Evolutionary conservation across 2,113 vertebrate species (phyloP), one percentile per base, ranked within the genome.

Genomic region (Psephotus haematonotus): DNA sequence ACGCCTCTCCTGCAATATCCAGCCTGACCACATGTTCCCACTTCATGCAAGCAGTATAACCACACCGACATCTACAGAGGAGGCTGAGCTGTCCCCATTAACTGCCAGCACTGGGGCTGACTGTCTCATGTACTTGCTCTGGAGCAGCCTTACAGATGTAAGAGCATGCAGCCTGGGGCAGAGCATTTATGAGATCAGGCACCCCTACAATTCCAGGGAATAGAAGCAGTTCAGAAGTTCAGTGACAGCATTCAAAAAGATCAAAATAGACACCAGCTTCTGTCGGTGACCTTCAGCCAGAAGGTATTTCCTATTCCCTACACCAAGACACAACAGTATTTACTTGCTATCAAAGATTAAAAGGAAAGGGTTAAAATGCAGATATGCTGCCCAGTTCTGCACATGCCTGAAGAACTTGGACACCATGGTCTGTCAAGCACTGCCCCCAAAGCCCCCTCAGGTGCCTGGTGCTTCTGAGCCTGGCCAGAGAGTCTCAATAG

Each of bases 121-220:
- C 69, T 44, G 11, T 17, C 44, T 74, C 13, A 74, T 13, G 7
- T 3, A 10, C 43, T 83, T 68, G 23, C 31, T 68, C 28, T 47
- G 47, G 46, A 68, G 43, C 1, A 2, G 20, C 50, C n/a, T 70
- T 35, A 80, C 10, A 80, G 31, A 35, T 0, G 0, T 28, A 20
- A 55, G 27, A 43, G 8, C 3, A 11, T 12, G 15, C 17, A 81
- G 22, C 46, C 25, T 47, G 55, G 7, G 13, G 22, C 31, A 78
- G 46, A 84, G 10, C 29, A 53, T 15, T 24, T 69, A 9, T 8
- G 13, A 72, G 25, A 83, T 65, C 33, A 65, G 31, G 63, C 28
- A 67, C 9, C 8, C 2, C 6, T 13, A 50, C 23, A 64, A 59
- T 69, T 71, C 25, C 31, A 46, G 23, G 7, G 8, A 7, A 35